Percentiles rank a stretch among this genome's conserved stretches.
phyloP scores from a whole-genome alignment of 2,888 invertebrate species.

The Pseudoips prasinana region DNA sequence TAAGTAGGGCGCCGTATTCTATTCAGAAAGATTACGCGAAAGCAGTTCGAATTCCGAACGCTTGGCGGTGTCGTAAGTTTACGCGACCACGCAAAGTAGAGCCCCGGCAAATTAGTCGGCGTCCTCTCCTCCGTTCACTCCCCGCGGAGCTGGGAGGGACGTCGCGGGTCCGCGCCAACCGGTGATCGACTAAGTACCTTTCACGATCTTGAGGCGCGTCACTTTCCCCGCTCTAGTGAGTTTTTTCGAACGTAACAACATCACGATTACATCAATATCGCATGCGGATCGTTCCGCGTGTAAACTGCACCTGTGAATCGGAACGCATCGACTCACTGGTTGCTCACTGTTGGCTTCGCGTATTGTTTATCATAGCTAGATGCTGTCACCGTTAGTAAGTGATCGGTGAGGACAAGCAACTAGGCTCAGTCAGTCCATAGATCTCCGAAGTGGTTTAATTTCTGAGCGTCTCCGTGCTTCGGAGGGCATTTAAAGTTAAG shows the following conservation, averaged over 20 bases:
- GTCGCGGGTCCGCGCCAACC: constrained; percentile 47
- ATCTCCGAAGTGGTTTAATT: too few relatives aligned
- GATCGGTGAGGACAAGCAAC: too few relatives aligned
- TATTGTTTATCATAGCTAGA: constrained; percentile 24
- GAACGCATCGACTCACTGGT: constrained; percentile 36
- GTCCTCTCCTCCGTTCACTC: constrained; percentile 28
- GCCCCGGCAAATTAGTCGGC: constrained; percentile 51
- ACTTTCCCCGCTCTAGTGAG: constrained; percentile 77
- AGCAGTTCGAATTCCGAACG: constrained; percentile 78
- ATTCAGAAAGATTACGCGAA: constrained; percentile 75
- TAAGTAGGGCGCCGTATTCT: constrained; percentile 66
- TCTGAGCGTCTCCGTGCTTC: too few relatives aligned
- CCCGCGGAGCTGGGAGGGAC: constrained; percentile 36
- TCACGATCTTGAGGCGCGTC: constrained; percentile 76
- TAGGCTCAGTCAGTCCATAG: too few relatives aligned
- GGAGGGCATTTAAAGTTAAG: too few relatives aligned
- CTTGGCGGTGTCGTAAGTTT: constrained; percentile 70
- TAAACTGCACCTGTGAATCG: constrained; percentile 57
- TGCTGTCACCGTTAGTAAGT: too few relatives aligned
- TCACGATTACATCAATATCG: constrained; percentile 76
- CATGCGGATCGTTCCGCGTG: constrained; percentile 69
- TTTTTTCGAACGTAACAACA: constrained; percentile 77
- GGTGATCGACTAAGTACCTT: constrained; percentile 72
- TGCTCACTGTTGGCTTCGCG: constrained; percentile 22
- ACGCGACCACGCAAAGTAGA: constrained; percentile 50